Evolutionary conservation across 2,888 invertebrate species (phyloP).

Genomic region (Drosophila rubida): DNA sequence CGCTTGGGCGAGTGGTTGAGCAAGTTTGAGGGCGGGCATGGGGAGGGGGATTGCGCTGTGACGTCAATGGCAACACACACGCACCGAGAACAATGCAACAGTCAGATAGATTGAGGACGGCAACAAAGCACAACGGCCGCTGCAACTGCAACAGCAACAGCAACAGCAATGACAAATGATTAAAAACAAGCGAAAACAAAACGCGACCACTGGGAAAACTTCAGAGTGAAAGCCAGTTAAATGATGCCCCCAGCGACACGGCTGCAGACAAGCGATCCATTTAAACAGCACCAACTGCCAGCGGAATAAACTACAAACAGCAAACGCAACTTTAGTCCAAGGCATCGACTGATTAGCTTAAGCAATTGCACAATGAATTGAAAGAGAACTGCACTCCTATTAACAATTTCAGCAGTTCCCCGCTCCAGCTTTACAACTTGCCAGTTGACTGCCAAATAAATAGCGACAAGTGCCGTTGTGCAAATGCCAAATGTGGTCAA

Average conservation of each 20-base stretch:
- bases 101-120: constrained; percentile 7
- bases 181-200: constrained; percentile 30
- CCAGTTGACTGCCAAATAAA: too few species aligned
- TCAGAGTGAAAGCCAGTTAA: background rate
- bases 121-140: background rate
- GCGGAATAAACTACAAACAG: too few species aligned
- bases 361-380: too few species aligned
- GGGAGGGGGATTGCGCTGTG: too few species aligned
- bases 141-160: constrained; percentile 45
- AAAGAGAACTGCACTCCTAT: too few species aligned
- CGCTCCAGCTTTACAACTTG: too few species aligned
- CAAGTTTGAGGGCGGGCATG: background rate
- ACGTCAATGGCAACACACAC: constrained; percentile 69
- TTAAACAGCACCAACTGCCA: too few species aligned
- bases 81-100: constrained; percentile 68
- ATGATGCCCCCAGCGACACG: background rate
- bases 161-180: constrained; percentile 70
- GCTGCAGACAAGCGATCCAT: constrained; percentile 1
- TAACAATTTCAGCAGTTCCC: too few species aligned
- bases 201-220: constrained; percentile 11
- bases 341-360: too few species aligned
- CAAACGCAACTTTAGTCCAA: too few species aligned
- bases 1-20: background rate
- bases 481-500: too few species aligned
- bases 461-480: too few species aligned